Evolutionary conservation across 2,113 vertebrate genomes (phyloP).

Genomic region (Thymallus thymallus): DNA sequence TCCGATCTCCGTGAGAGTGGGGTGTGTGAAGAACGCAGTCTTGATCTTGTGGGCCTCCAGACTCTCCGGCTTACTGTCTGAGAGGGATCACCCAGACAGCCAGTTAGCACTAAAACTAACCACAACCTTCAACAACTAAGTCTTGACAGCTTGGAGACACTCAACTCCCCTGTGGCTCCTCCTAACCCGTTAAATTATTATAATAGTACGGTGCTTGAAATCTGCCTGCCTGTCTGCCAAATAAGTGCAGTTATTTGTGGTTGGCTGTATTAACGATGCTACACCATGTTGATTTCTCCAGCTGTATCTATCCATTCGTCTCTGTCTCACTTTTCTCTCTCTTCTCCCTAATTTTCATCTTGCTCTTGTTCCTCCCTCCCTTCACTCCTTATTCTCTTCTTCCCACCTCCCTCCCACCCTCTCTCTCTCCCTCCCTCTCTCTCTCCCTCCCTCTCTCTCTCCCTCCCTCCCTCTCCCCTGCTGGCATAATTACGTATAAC

Average conservation of each 20-base stretch:
- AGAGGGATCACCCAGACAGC: neutral
- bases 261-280: neutral
- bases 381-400: neutral
- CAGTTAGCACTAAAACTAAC: neutral
- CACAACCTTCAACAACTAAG: neutral
- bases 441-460: too few relatives aligned
- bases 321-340: too few relatives aligned
- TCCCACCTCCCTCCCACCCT: neutral
- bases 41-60: conserved; percentile 96
- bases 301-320: neutral
- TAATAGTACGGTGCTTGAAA: neutral
- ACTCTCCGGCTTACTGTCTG: conserved; percentile 93
- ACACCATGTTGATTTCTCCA: neutral
- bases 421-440: too few relatives aligned
- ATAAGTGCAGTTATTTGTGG: neutral
- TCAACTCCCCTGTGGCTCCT: neutral
- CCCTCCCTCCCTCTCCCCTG: too few relatives aligned
- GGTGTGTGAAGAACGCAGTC: conserved; percentile 90
- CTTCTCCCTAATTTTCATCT: neutral
- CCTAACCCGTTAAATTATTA: neutral
- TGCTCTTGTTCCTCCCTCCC: neutral
- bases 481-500: too few relatives aligned
- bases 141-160: neutral
- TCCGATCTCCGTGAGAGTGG: conserved; percentile 92
- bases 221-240: neutral